A percentile compares a stretch with the other conserved stretches of the same genome.
Evolutionary conservation across 2,888 invertebrate species (phyloP).

Genomic region (Dryobota labecula): DNA sequence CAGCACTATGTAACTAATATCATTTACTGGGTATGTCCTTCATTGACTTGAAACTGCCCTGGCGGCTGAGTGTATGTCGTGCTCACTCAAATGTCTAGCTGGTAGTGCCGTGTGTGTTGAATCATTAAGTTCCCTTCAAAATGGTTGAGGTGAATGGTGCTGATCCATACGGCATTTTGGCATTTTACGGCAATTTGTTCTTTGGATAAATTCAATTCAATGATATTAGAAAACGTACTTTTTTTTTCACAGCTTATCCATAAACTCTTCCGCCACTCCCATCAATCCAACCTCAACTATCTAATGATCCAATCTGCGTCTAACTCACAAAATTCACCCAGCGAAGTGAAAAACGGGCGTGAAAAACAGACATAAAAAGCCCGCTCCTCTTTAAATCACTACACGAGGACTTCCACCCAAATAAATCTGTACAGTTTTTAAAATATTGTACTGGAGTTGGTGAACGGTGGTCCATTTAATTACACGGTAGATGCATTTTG

Average conservation of each 20-base stretch:
- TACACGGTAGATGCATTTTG: conserved; percentile 73
- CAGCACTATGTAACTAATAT: too few species aligned
- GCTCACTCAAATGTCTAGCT: too few species aligned
- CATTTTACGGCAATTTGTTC: too few species aligned
- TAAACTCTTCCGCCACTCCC: neutral
- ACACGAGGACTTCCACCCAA: conserved; percentile 43
- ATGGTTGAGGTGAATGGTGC: too few species aligned
- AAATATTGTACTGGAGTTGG: conserved; percentile 61
- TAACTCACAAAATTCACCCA: conserved; percentile 27
- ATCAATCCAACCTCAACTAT: conserved; percentile 18
- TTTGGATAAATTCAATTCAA: too few species aligned
- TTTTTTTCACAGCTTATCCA: neutral
- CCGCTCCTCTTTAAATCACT: conserved; percentile 47
- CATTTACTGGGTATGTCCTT: too few species aligned
- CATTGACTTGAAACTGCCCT: too few species aligned
- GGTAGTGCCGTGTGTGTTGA: too few species aligned
- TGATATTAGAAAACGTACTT: too few species aligned
- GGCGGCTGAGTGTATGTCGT: too few species aligned
- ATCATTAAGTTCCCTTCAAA: too few species aligned
- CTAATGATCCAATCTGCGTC: conserved; percentile 13
- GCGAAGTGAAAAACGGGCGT: conserved; percentile 23
- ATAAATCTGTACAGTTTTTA: conserved; percentile 59
- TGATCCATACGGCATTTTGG: too few species aligned
- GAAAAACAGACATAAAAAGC: conserved; percentile 43
- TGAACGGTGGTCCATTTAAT: conserved; percentile 70